Evolutionary conservation across 2,113 vertebrate genomes (phyloP), one percentile per base, ranked within the genome.

Genomic region (Catharus bicknelli): DNA sequence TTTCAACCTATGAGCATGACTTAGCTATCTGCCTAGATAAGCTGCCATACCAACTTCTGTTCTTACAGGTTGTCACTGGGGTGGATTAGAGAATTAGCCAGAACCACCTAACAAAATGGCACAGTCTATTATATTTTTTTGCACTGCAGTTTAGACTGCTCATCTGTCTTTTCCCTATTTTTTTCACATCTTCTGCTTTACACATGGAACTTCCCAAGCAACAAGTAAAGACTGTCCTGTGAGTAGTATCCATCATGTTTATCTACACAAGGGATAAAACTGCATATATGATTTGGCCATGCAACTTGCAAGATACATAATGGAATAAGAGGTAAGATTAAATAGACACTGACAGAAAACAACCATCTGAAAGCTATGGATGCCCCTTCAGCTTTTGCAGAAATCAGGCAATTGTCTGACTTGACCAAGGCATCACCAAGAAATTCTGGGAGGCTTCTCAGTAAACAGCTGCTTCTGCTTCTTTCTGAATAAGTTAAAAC

Each of bases 51-150:
- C 13, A 32, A 45, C 5, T 13, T 22, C 22, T 32, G 29, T 4
- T 32, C 50, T 5, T 0, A 0, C 22, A 38, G 32, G 10, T 22
- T 61, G 15, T 42, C 54, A 11, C 32, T 30, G 10, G 9, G 8
- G 11, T 42, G 36, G 27, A 38, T 69, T 7, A 40, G 25, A 69
- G 50, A 74, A 57, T 48, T 29, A 34, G 34, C 13, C 45, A 78
- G n/a, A 77, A 45, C 4, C 29, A 64, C 14, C 22, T 34, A 17
- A n/a, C 4, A 67, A 82, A 82, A 61, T 17, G 11, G 3, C 10
- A 38, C 72, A 32, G 20, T 8, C 20, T 34, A 2, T 19, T 20
- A 32, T 6, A 20, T 2, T 82, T 38, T 20, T 38, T 69, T 50
- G 43, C 40, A 27, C 11, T 63, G 26, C 50, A 19, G 27, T 34